These are phyloP conservation scores for Dunckerocampus dactyliophorus DNA, from an alignment of 2,113 vertebrate genomes.

Conservation along the genomic window DNA sequence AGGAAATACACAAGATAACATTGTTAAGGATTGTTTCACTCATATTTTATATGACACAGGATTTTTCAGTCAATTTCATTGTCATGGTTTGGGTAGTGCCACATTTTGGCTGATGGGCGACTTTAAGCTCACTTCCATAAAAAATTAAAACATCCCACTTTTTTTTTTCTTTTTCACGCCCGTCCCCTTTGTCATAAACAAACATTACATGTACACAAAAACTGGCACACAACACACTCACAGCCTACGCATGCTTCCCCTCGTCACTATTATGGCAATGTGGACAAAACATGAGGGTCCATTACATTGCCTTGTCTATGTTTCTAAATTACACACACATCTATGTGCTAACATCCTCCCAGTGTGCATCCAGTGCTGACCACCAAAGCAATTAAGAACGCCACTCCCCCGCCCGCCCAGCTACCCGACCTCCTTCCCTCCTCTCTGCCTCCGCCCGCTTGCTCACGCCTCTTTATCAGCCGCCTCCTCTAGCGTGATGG, in stretches of 20 bases:
- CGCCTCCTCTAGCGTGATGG: slow-evolving; percentile 72
- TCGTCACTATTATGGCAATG: background rate
- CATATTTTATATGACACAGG: slow-evolving; percentile 13
- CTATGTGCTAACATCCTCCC: background rate
- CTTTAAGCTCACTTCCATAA: slow-evolving; percentile 3
- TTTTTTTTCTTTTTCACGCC: slow-evolving; percentile 1
- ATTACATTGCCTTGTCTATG: slow-evolving; percentile 3
- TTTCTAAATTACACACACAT: slow-evolving; percentile 19
- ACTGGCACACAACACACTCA: slow-evolving; percentile 26
- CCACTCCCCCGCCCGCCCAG: background rate
- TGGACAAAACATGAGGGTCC: slow-evolving; percentile 12
- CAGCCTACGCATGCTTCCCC: slow-evolving; percentile 1
- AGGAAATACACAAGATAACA: slow-evolving; percentile 15
- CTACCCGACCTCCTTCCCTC: slow-evolving; percentile 18
- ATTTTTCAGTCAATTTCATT: background rate
- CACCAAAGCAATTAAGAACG: slow-evolving; percentile 23
- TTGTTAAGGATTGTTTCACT: background rate
- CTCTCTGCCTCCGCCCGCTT: slow-evolving; percentile 41
- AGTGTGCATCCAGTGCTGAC: slow-evolving; percentile 30
- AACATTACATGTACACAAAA: slow-evolving; percentile 16
- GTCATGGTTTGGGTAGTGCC: background rate
- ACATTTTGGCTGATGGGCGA: slow-evolving; percentile 6
- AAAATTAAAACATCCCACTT: background rate
- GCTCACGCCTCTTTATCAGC: slow-evolving; percentile 61
- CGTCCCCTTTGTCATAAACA: slow-evolving; percentile 7